These are phyloP conservation scores for Glyptemys insculpta DNA, from an alignment of 2,797 vertebrate genomes.

Conservation along the genomic window DNA sequence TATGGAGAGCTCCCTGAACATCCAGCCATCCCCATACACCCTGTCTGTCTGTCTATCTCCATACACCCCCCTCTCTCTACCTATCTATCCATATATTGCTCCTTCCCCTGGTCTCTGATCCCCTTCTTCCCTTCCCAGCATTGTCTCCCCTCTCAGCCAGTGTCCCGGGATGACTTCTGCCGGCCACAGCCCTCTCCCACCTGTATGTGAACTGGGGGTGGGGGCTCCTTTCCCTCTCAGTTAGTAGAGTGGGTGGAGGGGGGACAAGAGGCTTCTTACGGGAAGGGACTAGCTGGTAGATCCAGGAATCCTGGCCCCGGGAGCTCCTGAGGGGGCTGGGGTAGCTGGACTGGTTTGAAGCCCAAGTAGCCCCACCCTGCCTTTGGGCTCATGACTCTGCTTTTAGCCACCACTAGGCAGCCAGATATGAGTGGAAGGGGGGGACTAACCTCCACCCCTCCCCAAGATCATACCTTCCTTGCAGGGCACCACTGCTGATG, in stretches of 20 bases:
- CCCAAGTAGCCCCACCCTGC: not conserved
- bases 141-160: not conserved
- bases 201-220: not conserved
- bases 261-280: not conserved
- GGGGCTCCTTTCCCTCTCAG: not conserved
- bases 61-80: too few species aligned
- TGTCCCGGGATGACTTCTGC: not conserved
- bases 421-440: not conserved
- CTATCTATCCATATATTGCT: not conserved
- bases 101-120: not conserved
- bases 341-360: not conserved
- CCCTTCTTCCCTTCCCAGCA: not conserved
- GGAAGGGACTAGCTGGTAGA: not conserved
- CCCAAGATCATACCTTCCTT: too few species aligned
- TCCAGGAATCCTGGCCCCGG: not conserved
- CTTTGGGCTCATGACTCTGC: not conserved
- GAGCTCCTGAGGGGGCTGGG: not conserved
- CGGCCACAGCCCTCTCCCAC: not conserved
- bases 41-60: too few species aligned
- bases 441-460: too few species aligned
- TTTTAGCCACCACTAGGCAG: too few species aligned
- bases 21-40: not conserved
- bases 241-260: not conserved
- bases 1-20: not conserved
- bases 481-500: not conserved